Conservation (phyloP, 2,797 vertebrate genomes). For the Adrianichthys oophorus region DNA sequence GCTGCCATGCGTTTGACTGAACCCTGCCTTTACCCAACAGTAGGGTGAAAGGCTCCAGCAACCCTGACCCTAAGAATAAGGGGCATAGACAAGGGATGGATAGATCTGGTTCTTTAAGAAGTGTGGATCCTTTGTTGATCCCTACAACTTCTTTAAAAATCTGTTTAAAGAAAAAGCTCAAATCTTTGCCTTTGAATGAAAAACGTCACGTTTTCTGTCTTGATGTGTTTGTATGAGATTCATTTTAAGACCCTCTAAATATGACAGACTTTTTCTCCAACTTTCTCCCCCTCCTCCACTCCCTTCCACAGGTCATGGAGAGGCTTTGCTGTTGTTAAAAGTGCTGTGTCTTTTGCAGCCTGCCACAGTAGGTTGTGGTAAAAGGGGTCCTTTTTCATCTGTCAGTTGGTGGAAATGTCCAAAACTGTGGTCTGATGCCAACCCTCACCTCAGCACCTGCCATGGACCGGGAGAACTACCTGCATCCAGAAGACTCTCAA, state of each 20-base stretch:
- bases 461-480: constrained; percentile 92
- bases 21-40: no score
- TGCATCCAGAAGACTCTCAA: constrained; percentile 79
- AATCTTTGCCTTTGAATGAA: no score
- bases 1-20: no score
- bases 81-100: no score
- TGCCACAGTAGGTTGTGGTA: constrained; percentile 34
- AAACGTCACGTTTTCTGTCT: not conserved
- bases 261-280: not conserved
- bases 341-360: constrained; percentile 47
- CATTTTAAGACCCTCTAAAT: constrained; percentile 5
- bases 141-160: no score
- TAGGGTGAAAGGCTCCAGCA: no score
- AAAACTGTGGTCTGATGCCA: constrained; percentile 79
- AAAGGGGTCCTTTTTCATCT: constrained; percentile 32
- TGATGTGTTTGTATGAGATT: not conserved
- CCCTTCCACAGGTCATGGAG: constrained; percentile 69
- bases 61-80: no score
- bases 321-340: constrained; percentile 53
- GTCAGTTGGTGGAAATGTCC: constrained; percentile 70
- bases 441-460: constrained; percentile 83
- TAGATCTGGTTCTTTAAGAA: no score
- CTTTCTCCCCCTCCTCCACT: not conserved
- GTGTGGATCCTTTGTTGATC: no score
- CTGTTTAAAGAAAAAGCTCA: no score